Evolutionary conservation across 1,140 invertebrate species (phyloP), one percentile per base, ranked within the genome.

Genomic region (Achatina immaculata): DNA sequence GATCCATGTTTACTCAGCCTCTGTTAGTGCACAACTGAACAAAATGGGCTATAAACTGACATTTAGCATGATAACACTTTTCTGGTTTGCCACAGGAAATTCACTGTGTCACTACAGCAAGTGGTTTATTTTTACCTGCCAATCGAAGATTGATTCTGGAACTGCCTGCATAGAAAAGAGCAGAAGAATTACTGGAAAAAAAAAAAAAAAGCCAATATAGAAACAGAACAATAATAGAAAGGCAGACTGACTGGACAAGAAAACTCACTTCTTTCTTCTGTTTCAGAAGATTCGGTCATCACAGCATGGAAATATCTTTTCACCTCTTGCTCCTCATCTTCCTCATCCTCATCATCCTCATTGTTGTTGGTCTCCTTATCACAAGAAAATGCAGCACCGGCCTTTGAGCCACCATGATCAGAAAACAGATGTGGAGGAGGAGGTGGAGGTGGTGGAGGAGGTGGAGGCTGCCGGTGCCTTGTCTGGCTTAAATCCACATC

Each of bases 291-390:
- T 31, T 79, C 68, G 16, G 21, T 34, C 36, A 62, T 68, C 55
- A 80, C 80, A 76, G 72, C 62, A 55, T 68, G 73, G 65, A 83
- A 83, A 75, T 83, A 83, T 28, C 83, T 80, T 58, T 82, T 76
- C 14, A 51, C 55, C 34, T 82, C 78, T 3, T 34, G 1, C 38
- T 76, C 82, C 31, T 81, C 83, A 28, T 74, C 79, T 34, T 66
- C 78, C 21, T 74, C 69, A 19, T 80, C 81, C 31, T 81, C 51
- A 68, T 69, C 36, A 1, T 71, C 38, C 1, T 71, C 34, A 36
- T 51, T 73, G 19, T 73, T 31, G 31, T 19, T 66, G 14, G 62
- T 16, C 71, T 78, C 24, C 14, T 51, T 51, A 45, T 4, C 24
- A 19, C 28, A 45, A 31, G 24, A 51, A 31, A 31, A 36, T 3